These are phyloP conservation scores for Tetrapedia diversipes DNA, from an alignment of 2,888 invertebrate species.

Conservation along the genomic window DNA sequence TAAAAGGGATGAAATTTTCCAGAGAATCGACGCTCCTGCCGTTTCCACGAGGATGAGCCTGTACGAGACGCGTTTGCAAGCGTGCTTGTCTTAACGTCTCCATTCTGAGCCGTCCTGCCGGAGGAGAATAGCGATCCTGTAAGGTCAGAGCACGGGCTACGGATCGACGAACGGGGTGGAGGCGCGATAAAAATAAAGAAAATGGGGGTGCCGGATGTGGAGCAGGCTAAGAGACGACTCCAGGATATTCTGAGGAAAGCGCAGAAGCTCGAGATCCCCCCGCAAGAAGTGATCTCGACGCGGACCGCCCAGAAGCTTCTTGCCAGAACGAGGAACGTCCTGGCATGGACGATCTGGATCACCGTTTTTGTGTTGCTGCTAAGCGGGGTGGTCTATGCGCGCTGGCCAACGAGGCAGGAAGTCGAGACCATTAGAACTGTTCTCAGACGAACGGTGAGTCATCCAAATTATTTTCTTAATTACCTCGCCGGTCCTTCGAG, in stretches of 20 bases:
- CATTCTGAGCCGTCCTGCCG: constrained; percentile 37
- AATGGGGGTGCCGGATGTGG: constrained; percentile 76
- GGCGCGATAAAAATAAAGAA: constrained; percentile 52
- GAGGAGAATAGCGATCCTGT: constrained; percentile 8
- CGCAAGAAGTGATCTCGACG: constrained; percentile 74
- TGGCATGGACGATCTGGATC: constrained; percentile 75
- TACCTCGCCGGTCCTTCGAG: background rate
- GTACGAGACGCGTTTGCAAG: constrained; percentile 35
- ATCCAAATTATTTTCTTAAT: constrained; percentile 19
- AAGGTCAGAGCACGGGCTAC: constrained; percentile 13
- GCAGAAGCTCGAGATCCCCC: constrained; percentile 75
- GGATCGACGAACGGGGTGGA: constrained; percentile 41
- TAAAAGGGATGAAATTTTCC: constrained; percentile 55
- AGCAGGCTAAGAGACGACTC: constrained; percentile 76
- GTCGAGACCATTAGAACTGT: constrained; percentile 79
- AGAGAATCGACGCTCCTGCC: constrained; percentile 47
- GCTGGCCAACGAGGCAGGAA: constrained; percentile 78
- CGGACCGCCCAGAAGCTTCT: constrained; percentile 77
- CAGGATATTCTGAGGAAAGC: constrained; percentile 76
- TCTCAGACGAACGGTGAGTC: constrained; percentile 77
- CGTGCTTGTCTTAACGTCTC: constrained; percentile 55
- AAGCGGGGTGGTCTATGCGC: constrained; percentile 74
- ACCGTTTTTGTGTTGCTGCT: constrained; percentile 73
- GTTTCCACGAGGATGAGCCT: constrained; percentile 39
- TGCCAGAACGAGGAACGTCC: constrained; percentile 73